Conservation (phyloP, 2,888 invertebrate genomes). For the Margaritifera margaritifera region DNA sequence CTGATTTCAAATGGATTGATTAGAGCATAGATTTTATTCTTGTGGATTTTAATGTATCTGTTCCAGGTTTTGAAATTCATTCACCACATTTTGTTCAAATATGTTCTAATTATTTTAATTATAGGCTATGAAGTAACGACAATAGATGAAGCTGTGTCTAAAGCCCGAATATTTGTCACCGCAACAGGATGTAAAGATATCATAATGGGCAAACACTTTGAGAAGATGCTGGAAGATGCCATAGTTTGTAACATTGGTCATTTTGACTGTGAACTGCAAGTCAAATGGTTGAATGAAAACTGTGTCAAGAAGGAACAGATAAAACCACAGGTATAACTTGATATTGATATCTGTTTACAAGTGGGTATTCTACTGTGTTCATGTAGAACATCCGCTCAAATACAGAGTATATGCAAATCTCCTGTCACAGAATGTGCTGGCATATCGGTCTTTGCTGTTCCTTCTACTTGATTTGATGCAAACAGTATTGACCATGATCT, state of each 20-base stretch:
- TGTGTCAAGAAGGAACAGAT: constrained; percentile 90
- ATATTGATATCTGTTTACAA: no score
- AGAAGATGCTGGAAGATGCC: constrained; percentile 94
- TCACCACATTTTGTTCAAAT: not conserved
- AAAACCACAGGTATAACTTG: constrained; percentile 89
- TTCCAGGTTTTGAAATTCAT: not conserved
- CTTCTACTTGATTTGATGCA: no score
- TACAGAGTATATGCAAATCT: no score
- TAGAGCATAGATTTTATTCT: not conserved
- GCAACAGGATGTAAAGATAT: constrained; percentile 97
- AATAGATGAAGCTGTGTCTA: constrained; percentile 93
- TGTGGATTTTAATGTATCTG: not conserved
- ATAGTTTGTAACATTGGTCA: constrained; percentile 99
- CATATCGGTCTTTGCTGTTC: no score
- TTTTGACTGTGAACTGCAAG: constrained; percentile 98
- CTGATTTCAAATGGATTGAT: constrained; percentile 11
- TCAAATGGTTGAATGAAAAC: constrained; percentile 94
- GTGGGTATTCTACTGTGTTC: no score
- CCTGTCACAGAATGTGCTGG: no score
- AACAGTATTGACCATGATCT: no score
- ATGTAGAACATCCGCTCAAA: no score
- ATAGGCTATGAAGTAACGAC: constrained; percentile 83
- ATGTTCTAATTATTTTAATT: constrained; percentile 17
- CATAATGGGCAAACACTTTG: constrained; percentile 89
- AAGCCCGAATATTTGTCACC: constrained; percentile 96